Percentiles rank a stretch among this genome's conserved stretches.
Conservation (phyloP, 92 coral and sea anemone genomes). For the Isaurus tuberculatus region DNA sequence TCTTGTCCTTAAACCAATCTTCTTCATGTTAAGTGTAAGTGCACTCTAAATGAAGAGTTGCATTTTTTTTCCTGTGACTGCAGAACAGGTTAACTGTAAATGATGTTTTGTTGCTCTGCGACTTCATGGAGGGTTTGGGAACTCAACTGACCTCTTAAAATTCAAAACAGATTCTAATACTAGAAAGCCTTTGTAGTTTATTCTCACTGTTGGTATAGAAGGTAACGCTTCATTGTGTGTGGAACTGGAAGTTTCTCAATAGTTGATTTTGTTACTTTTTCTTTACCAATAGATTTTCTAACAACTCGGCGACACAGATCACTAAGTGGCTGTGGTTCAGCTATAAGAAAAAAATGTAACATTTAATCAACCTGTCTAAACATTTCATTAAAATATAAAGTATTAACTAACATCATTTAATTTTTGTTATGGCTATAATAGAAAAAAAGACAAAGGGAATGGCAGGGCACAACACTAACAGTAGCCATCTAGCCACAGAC, state of each 20-base stretch:
- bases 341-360: conserved; percentile 50
- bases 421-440: not conserved
- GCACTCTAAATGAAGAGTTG: not conserved
- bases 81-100: not conserved
- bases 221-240: conserved; percentile 88
- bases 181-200: not conserved
- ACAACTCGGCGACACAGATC: conserved; percentile 95
- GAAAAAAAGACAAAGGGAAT: no score
- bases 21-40: not conserved
- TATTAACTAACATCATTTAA: no score
- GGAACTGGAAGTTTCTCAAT: conserved; percentile 94
- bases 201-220: conserved; percentile 82
- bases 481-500: no score
- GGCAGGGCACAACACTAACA: no score
- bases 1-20: not conserved
- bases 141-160: not conserved
- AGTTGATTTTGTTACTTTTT: conserved; percentile 83
- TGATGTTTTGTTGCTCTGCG: not conserved
- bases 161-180: not conserved
- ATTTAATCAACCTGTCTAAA: not conserved
- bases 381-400: no score
- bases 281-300: conserved; percentile 97
- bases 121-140: not conserved
- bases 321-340: conserved; percentile 97
- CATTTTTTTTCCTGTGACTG: not conserved